Conservation (phyloP, 2,797 vertebrate genomes). For the Molossus alvarezi region DNA sequence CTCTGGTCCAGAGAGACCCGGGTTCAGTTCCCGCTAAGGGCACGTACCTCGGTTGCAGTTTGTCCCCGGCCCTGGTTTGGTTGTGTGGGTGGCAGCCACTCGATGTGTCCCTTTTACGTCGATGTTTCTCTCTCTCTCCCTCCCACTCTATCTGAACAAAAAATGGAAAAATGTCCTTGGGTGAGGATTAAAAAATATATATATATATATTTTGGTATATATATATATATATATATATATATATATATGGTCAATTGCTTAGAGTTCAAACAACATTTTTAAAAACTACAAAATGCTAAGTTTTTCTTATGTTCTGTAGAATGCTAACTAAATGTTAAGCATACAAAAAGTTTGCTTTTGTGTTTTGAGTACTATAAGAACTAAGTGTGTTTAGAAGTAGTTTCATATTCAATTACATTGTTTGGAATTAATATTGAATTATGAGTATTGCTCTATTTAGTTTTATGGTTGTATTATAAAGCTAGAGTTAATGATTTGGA, state of each 20-base stretch:
- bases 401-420: slow-evolving; percentile 72
- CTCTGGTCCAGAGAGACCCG: too few relatives aligned
- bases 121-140: too few relatives aligned
- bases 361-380: slow-evolving; percentile 60
- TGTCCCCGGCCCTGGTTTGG: too few relatives aligned
- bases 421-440: slow-evolving; percentile 76
- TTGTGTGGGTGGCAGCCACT: too few relatives aligned
- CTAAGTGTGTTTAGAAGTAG: slow-evolving; percentile 52
- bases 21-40: too few relatives aligned
- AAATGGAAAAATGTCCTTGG: too few relatives aligned
- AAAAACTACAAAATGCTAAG: neutral
- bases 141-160: too few relatives aligned
- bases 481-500: slow-evolving; percentile 75
- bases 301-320: slow-evolving; percentile 30
- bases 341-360: slow-evolving; percentile 56
- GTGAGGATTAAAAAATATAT: too few relatives aligned
- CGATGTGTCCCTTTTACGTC: too few relatives aligned
- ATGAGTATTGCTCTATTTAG: slow-evolving; percentile 71
- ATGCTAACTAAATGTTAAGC: slow-evolving; percentile 43
- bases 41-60: too few relatives aligned
- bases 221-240: too few relatives aligned
- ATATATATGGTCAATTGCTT: slow-evolving; percentile 52
- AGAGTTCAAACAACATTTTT: slow-evolving; percentile 17
- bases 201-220: too few relatives aligned
- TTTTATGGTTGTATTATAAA: slow-evolving; percentile 74